Evolutionary conservation across 2,888 invertebrate species (phyloP).

Genomic region (Notocelia uddmanniana): DNA sequence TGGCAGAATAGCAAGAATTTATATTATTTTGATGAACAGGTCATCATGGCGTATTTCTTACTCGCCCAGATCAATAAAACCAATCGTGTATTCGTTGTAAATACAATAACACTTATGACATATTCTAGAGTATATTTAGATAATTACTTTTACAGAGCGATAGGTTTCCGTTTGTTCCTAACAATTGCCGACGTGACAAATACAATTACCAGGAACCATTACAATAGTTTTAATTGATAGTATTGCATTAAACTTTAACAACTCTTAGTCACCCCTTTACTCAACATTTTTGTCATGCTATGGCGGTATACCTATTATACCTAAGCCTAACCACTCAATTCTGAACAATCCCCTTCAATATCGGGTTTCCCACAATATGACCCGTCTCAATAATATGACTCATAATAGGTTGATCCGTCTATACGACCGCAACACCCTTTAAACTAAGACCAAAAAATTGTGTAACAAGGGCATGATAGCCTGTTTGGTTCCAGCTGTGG

Average conservation of each 20-base stretch:
- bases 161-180: not conserved
- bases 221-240: not conserved
- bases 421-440: not conserved
- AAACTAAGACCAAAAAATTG: constrained; percentile 5
- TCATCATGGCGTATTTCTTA: constrained; percentile 26
- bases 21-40: constrained; percentile 28
- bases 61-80: constrained; percentile 3
- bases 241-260: not conserved
- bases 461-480: constrained; percentile 43
- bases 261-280: not conserved
- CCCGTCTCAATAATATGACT: no score
- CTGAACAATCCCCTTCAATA: no score
- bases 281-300: not conserved
- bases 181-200: not conserved
- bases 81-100: not conserved
- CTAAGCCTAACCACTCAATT: no score
- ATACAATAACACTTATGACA: not conserved
- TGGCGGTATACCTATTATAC: no score
- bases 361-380: no score
- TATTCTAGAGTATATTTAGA: not conserved
- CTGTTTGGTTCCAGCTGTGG: constrained; percentile 89
- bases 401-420: no score
- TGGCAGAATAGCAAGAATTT: constrained; percentile 18
- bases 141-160: not conserved
- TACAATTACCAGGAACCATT: not conserved